Evolutionary conservation across 2,888 invertebrate genomes (phyloP).

Genomic region (Drosophila aldrichi): DNA sequence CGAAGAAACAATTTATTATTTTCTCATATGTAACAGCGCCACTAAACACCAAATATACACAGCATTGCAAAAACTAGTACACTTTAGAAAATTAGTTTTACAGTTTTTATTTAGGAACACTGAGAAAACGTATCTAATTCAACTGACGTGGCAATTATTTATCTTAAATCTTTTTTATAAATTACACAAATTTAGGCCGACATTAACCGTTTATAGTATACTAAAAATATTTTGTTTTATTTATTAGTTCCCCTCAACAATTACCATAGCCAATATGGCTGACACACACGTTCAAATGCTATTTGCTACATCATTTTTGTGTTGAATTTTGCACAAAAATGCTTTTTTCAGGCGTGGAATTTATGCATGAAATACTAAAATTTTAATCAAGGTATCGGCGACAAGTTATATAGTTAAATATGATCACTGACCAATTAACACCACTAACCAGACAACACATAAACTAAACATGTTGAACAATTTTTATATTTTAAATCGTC

Average conservation of each 20-base stretch:
- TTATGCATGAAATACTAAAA: not conserved
- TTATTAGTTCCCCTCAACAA: slow-evolving; percentile 60
- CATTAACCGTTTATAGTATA: slow-evolving; percentile 6
- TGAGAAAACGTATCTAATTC: not conserved
- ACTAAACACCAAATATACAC: slow-evolving; percentile 17
- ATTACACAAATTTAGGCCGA: slow-evolving; percentile 27
- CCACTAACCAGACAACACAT: too few species aligned
- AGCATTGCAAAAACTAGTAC: slow-evolving; percentile 33
- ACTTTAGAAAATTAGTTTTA: slow-evolving; percentile 30
- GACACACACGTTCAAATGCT: slow-evolving; percentile 36
- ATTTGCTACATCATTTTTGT: slow-evolving; percentile 9
- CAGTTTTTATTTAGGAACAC: not conserved
- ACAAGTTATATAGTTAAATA: not conserved
- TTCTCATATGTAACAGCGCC: not conserved
- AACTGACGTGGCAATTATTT: not conserved
- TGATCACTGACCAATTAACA: too few species aligned
- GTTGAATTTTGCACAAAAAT: slow-evolving; percentile 2
- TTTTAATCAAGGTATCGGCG: slow-evolving; percentile 26
- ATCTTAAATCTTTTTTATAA: slow-evolving; percentile 22
- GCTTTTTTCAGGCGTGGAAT: slow-evolving; percentile 1
- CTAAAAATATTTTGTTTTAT: slow-evolving; percentile 45
- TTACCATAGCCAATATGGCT: slow-evolving; percentile 57
- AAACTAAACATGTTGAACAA: too few species aligned
- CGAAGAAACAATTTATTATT: not conserved
- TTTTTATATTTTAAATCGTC: too few species aligned